These are phyloP conservation scores for Meloidogyne floridensis DNA, from an alignment of 1,140 invertebrate genomes.

Conservation along the genomic window DNA sequence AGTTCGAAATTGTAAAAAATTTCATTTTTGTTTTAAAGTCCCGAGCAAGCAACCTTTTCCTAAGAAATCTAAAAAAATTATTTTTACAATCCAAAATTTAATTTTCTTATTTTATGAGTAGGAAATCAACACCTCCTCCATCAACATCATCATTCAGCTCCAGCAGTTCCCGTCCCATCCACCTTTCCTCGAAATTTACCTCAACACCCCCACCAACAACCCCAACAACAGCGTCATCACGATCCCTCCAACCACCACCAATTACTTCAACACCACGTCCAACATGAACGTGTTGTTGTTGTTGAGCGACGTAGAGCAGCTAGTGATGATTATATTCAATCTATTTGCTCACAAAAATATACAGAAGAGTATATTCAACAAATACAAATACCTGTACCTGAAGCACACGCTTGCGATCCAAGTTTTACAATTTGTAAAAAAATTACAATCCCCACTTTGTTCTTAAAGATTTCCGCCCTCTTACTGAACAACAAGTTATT, in stretches of 20 bases:
- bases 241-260: not conserved
- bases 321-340: constrained; percentile 53
- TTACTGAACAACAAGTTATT: constrained; percentile 52
- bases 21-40: no score
- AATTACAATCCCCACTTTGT: not conserved
- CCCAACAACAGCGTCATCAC: constrained; percentile 3
- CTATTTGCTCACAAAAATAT: constrained; percentile 47
- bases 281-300: constrained; percentile 4
- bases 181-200: not conserved
- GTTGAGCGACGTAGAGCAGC: constrained; percentile 40
- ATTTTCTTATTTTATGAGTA: no score
- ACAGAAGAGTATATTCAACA: constrained; percentile 48
- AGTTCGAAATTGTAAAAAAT: no score
- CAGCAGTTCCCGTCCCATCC: not conserved
- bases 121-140: not conserved
- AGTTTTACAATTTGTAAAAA: constrained; percentile 24
- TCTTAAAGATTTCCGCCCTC: constrained; percentile 50
- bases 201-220: not conserved
- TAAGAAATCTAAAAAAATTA: no score
- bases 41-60: no score
- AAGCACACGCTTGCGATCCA: constrained; percentile 47
- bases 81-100: no score
- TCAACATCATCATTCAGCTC: not conserved
- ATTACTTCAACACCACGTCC: not conserved
- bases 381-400: constrained; percentile 49